Conservation (phyloP, 2,888 invertebrate genomes). For the Tuta absoluta region DNA sequence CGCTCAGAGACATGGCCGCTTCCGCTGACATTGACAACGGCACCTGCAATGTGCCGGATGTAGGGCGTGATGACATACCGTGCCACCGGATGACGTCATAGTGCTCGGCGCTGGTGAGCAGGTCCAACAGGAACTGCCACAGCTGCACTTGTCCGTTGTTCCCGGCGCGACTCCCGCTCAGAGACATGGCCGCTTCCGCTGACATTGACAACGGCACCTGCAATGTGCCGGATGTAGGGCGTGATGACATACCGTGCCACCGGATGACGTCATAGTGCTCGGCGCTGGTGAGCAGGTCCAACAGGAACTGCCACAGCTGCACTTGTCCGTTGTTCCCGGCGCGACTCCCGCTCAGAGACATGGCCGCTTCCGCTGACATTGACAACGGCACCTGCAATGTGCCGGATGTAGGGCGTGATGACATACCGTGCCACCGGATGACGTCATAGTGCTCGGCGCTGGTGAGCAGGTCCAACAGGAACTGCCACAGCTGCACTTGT, state of each 20-base stretch:
- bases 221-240: background rate
- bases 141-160: slow-evolving; percentile 93
- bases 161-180: slow-evolving; percentile 67
- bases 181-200: too few relatives aligned
- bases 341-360: slow-evolving; percentile 42
- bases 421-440: too few relatives aligned
- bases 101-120: slow-evolving; percentile 91
- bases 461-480: too few relatives aligned
- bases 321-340: slow-evolving; percentile 91
- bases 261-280: slow-evolving; percentile 89
- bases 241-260: slow-evolving; percentile 83
- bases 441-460: too few relatives aligned
- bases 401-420: too few relatives aligned
- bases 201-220: too few relatives aligned
- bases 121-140: slow-evolving; percentile 94
- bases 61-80: slow-evolving; percentile 47
- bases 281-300: slow-evolving; percentile 91
- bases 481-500: too few relatives aligned
- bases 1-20: background rate
- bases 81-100: slow-evolving; percentile 91
- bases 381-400: slow-evolving; percentile 43
- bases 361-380: slow-evolving; percentile 18
- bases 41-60: slow-evolving; percentile 37
- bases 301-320: slow-evolving; percentile 94
- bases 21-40: slow-evolving; percentile 36